Percentiles rank a stretch among this genome's conserved stretches.
Evolutionary conservation across 2,797 vertebrate genomes (phyloP).

Genomic region (Cuculus canorus): DNA sequence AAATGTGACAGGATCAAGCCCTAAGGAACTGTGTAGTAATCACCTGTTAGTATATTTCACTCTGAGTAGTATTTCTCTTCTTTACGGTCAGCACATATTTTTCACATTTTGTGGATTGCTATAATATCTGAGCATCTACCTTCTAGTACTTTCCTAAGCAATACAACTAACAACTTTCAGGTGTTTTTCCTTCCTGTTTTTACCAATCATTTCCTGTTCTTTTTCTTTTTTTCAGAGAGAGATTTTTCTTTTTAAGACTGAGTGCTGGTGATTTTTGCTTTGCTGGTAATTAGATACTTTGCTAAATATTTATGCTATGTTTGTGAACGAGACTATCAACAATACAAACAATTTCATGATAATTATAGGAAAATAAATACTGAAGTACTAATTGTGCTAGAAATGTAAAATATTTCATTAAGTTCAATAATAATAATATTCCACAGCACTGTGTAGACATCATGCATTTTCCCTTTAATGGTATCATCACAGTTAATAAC

Average conservation of each 20-base stretch:
- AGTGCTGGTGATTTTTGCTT: not conserved
- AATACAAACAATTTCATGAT: constrained; percentile 12
- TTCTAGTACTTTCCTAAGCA: not conserved
- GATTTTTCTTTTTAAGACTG: not conserved
- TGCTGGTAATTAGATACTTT: not conserved
- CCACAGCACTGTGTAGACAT: not conserved
- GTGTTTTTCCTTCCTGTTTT: not conserved
- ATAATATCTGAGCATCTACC: not conserved
- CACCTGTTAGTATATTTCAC: not conserved
- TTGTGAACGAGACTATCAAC: not conserved
- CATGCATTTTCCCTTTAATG: constrained; percentile 21
- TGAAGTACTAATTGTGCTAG: constrained; percentile 16
- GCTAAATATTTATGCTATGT: not conserved
- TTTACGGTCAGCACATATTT: not conserved
- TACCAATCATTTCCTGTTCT: not conserved
- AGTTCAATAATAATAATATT: constrained; percentile 25
- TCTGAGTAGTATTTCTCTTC: not conserved
- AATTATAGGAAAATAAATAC: not conserved
- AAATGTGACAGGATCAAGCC: not conserved
- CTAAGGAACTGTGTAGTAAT: not conserved
- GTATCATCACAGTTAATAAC: not conserved
- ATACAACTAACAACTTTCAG: not conserved
- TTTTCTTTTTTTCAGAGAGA: not conserved
- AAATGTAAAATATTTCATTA: not conserved
- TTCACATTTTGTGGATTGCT: not conserved